These are phyloP conservation scores for Idaea aversata DNA, from an alignment of 2,888 invertebrate genomes.

Conservation along the genomic window DNA sequence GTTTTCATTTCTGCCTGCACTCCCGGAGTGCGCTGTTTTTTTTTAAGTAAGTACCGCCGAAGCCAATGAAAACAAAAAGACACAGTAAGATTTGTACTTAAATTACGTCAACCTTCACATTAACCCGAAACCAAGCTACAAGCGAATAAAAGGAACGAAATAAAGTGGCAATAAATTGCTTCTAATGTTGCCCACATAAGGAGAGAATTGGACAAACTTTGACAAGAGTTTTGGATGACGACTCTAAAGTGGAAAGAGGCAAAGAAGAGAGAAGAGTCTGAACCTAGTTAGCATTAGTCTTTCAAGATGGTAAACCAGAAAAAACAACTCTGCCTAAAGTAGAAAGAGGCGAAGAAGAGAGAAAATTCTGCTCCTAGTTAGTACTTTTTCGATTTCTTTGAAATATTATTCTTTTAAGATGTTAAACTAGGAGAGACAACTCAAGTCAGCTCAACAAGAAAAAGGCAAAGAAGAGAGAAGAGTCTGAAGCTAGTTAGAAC, in stretches of 20 bases:
- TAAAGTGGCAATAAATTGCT: not conserved
- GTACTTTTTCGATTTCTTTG: too few species aligned
- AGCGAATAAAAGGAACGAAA: not conserved
- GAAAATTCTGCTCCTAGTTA: too few species aligned
- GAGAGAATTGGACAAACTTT: not conserved
- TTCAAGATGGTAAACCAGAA: too few species aligned
- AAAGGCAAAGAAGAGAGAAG: not conserved
- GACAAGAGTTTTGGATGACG: not conserved
- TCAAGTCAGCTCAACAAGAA: too few species aligned
- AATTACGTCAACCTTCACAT: not conserved
- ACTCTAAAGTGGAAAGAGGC: not conserved
- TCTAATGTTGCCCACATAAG: not conserved
- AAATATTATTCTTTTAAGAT: too few species aligned
- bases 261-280: not conserved
- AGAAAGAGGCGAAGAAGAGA: not conserved
- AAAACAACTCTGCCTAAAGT: not conserved
- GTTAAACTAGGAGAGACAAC: too few species aligned
- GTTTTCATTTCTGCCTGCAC: too few species aligned
- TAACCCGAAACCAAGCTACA: not conserved
- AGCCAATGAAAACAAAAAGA: not conserved
- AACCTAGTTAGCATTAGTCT: not conserved
- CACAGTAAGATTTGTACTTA: not conserved
- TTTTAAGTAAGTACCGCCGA: too few species aligned
- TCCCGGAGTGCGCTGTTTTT: too few species aligned
- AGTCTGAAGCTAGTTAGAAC: not conserved